phyloP scores from a whole-genome alignment of 2,888 invertebrate genomes.

The Chironomus riparius region DNA sequence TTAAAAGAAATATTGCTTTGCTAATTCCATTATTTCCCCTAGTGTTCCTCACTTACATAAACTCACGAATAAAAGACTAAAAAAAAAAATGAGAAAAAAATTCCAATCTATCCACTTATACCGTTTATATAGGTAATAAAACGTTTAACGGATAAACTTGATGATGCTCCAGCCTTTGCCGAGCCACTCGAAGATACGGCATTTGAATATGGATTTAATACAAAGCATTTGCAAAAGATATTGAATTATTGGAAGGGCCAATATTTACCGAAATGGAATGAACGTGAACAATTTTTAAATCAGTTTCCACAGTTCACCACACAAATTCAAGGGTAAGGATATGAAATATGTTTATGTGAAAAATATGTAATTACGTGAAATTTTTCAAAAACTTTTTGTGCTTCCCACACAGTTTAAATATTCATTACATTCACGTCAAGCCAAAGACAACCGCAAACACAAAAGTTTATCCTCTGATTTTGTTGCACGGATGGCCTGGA shows the following conservation, averaged over 20 bases:
- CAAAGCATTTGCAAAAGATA: conserved; percentile 55
- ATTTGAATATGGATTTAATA: conserved; percentile 76
- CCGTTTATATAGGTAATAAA: conserved; percentile 43
- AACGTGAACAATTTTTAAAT: conserved; percentile 62
- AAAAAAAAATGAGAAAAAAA: not conserved
- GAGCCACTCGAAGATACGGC: conserved; percentile 56
- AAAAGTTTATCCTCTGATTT: conserved; percentile 54
- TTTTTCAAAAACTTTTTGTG: not conserved
- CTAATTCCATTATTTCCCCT: not conserved
- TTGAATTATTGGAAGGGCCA: conserved; percentile 69
- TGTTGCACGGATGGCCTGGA: conserved; percentile 83
- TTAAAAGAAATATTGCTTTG: too few species aligned
- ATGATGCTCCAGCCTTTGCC: conserved; percentile 44
- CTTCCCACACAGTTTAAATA: conserved; percentile 41
- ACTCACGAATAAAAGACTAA: not conserved
- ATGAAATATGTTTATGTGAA: not conserved
- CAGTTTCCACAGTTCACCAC: conserved; percentile 65
- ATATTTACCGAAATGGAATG: conserved; percentile 58
- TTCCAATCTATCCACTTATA: not conserved
- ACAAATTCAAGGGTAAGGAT: conserved; percentile 54
- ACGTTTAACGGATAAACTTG: conserved; percentile 53
- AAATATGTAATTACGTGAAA: not conserved
- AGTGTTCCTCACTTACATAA: not conserved
- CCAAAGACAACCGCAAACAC: conserved; percentile 44
- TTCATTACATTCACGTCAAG: conserved; percentile 67